Evolutionary conservation across 2,888 invertebrate genomes (phyloP).

Genomic region (Noctua pronuba): DNA sequence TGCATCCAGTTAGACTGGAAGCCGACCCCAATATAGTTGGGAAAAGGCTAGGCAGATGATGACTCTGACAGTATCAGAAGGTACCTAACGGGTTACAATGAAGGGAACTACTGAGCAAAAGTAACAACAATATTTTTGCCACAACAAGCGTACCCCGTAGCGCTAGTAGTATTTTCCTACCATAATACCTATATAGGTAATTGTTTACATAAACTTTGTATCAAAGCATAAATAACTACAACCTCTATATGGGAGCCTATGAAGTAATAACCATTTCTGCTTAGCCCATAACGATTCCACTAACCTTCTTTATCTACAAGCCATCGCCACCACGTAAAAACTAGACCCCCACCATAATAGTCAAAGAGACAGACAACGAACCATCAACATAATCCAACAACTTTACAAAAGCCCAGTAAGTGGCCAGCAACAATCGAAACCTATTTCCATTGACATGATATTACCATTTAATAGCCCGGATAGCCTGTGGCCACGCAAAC

Average conservation of each 20-base stretch:
- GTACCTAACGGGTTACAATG: too few relatives aligned
- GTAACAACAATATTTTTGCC: too few relatives aligned
- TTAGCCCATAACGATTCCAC: constrained; percentile 7
- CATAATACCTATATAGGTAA: not conserved
- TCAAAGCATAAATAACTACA: not conserved
- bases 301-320: constrained; percentile 31
- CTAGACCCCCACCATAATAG: constrained; percentile 49
- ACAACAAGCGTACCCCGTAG: too few relatives aligned
- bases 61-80: too few relatives aligned
- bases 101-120: too few relatives aligned
- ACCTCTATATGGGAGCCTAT: not conserved
- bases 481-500: constrained; percentile 72
- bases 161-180: not conserved
- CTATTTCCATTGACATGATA: constrained; percentile 67
- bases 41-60: too few relatives aligned
- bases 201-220: not conserved
- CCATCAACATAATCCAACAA: constrained; percentile 65
- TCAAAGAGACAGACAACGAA: constrained; percentile 52
- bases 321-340: constrained; percentile 38
- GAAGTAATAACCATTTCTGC: constrained; percentile 20
- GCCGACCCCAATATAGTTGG: too few relatives aligned
- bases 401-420: constrained; percentile 54
- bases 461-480: constrained; percentile 70
- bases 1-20: too few relatives aligned
- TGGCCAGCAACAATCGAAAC: constrained; percentile 64